Base-by-base conservation (phyloP, 2,113 vertebrate genomes). In the Casuarius casuarius region DNA sequence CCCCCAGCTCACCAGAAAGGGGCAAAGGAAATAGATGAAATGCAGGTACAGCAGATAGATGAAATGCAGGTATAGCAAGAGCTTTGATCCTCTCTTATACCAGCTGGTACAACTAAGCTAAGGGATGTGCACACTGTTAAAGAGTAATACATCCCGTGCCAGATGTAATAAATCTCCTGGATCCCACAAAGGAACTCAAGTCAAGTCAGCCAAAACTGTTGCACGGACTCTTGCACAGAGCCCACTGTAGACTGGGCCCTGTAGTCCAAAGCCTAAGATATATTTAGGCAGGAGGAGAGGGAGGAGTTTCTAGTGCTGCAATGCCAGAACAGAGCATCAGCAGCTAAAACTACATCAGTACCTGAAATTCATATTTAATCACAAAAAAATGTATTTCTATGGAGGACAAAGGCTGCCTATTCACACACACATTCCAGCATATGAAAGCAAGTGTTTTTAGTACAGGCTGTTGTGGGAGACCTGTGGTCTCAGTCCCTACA, bases 401-500 rank as follows among this genome's bases (percentile, higher is more conserved):
- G 83, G 35, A 48, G 40, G 63, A 75, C 23, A 84, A 90, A 73
- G 35, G 9, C 61, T 20, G 61, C 23, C 1, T 26, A 49, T 70
- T 28, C 44, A 91, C 76, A 75, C 28, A 87, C 38, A 58, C 42
- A 18, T n/a, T 49, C 8, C 2, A 92, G 46, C 83, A 48, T 1
- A 1, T 58, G 51, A 75, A 58, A 86, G 44, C 5, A 91, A 82
- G 46, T 22, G 29, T 3, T 81, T 95, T 29, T 49, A 91, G 4
- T 59, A 35, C 12, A 29, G 63, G 13, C 7, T 52, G 59, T 46
- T 7, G 19, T 20, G 12, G 12, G 26, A 66, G 35, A 93, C 22
- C 2, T 0, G 26, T n/a, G 63, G 38, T 62, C 44, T 82, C 0
- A 0, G 81, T 58, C 83, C 2, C 0, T 33, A 20, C 3, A 20